Conservation (phyloP, 2,113 vertebrate genomes). For the Nerophis lumbriciformis region DNA sequence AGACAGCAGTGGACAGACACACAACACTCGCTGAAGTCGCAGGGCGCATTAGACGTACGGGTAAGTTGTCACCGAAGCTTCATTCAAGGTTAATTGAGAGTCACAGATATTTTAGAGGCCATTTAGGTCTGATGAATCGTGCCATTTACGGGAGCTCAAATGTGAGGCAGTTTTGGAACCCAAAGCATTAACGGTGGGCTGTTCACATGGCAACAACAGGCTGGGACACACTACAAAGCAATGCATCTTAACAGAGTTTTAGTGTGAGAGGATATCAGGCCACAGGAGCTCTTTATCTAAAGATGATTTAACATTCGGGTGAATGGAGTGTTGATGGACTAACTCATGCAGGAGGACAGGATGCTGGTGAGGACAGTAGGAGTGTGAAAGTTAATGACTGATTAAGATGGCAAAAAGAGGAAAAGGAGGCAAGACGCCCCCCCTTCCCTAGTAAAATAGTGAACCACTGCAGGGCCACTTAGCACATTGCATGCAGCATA, state of each 20-base stretch:
- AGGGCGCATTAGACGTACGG: conserved; percentile 26
- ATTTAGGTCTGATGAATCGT: conserved; percentile 18
- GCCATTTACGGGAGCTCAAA: conserved; percentile 20
- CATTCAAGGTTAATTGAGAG: conserved; percentile 38
- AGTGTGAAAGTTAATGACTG: conserved; percentile 12
- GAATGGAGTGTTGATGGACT: background rate
- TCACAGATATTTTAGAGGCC: conserved; percentile 6
- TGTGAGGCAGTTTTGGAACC: conserved; percentile 19
- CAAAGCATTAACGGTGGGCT: conserved; percentile 18
- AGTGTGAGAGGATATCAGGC: conserved; percentile 18
- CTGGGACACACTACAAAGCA: conserved; percentile 26
- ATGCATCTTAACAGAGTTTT: conserved; percentile 24
- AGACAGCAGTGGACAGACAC: conserved; percentile 52
- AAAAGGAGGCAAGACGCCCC: background rate
- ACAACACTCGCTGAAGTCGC: conserved; percentile 32
- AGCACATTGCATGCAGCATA: conserved; percentile 30
- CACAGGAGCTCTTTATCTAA: conserved; percentile 26
- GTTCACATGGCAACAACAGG: conserved; percentile 49
- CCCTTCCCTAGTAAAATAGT: background rate
- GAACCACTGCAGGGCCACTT: conserved; percentile 10
- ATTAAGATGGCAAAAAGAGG: background rate
- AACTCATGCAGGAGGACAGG: conserved; percentile 49
- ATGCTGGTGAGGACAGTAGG: conserved; percentile 15
- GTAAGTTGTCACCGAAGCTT: conserved; percentile 40
- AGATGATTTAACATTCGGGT: background rate